A percentile compares a stretch with the other conserved stretches of the same genome.
phyloP scores from a whole-genome alignment of 2,113 vertebrate genomes.

The Hirundichthys speculiger region DNA sequence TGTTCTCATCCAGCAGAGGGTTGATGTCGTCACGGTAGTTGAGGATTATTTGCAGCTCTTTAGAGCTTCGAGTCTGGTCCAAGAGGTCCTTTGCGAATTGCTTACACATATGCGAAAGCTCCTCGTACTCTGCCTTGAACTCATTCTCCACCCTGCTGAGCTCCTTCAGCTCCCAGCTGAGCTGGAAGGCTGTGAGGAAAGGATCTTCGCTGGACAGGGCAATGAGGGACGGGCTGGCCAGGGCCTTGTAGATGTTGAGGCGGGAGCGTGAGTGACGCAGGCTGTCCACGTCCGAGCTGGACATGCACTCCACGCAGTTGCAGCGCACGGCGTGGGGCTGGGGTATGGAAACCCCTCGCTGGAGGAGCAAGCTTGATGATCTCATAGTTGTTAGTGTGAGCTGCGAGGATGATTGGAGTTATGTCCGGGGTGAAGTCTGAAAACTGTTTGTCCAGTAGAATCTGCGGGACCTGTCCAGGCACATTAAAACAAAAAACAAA shows the following conservation, averaged over 20 bases:
- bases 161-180: slow-evolving; percentile 97
- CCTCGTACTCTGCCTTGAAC: slow-evolving; percentile 96
- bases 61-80: slow-evolving; percentile 96
- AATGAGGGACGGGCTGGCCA: slow-evolving; percentile 92
- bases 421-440: slow-evolving; percentile 98
- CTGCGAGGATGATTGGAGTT: slow-evolving; percentile 96
- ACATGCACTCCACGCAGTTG: slow-evolving; percentile 92
- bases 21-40: slow-evolving; percentile 93
- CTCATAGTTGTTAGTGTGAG: slow-evolving; percentile 98
- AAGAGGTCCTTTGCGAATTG: slow-evolving; percentile 96
- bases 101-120: slow-evolving; percentile 90
- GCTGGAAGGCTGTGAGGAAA: slow-evolving; percentile 94
- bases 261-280: slow-evolving; percentile 94
- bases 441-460: slow-evolving; percentile 93
- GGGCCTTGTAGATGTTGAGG: slow-evolving; percentile 95
- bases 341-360: slow-evolving; percentile 94
- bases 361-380: slow-evolving; percentile 95
- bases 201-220: slow-evolving; percentile 97
- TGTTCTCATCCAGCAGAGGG: slow-evolving; percentile 88
- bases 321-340: slow-evolving; percentile 95
- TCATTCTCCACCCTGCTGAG: slow-evolving; percentile 97
- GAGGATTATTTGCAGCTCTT: slow-evolving; percentile 94
- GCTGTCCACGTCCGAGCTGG: slow-evolving; percentile 93
- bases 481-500: background rate
- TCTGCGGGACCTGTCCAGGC: slow-evolving; percentile 89